phyloP scores from a whole-genome alignment of 2,113 vertebrate species.

The Dasyprocta punctata region DNA sequence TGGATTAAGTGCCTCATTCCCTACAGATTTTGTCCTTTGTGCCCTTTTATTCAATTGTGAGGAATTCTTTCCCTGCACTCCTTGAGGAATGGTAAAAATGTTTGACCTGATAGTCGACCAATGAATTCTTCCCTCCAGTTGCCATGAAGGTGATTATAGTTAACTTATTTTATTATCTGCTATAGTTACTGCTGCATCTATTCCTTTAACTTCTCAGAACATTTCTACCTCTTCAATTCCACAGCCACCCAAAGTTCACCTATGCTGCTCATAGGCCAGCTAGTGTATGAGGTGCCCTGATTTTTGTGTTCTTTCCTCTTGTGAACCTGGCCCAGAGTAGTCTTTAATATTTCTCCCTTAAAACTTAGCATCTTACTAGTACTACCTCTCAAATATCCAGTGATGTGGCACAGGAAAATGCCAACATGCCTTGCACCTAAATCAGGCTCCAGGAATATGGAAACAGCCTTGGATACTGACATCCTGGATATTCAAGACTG shows the following conservation, averaged over 20 bases:
- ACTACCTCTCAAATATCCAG: background rate
- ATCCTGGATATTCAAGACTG: background rate
- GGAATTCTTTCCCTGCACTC: background rate
- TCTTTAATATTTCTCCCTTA: background rate
- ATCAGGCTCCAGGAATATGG: background rate
- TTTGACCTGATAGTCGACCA: background rate
- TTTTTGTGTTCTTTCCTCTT: background rate
- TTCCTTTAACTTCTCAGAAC: background rate
- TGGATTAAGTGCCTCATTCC: rapidly evolving
- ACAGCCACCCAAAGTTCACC: background rate
- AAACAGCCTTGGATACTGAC: background rate
- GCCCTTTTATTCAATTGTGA: background rate
- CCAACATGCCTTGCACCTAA: background rate
- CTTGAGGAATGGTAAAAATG: background rate
- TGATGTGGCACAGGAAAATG: background rate
- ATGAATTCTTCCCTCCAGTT: no score
- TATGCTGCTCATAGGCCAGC: background rate
- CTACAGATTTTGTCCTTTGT: background rate
- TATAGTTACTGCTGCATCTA: background rate
- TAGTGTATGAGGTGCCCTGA: background rate
- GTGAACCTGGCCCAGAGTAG: background rate
- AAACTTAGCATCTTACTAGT: background rate
- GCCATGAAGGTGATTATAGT: background rate
- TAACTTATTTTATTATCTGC: background rate
- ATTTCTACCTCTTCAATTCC: background rate